These are phyloP conservation scores for Megalonaias nervosa DNA, from an alignment of 1,140 invertebrate species.

Conservation along the genomic window DNA sequence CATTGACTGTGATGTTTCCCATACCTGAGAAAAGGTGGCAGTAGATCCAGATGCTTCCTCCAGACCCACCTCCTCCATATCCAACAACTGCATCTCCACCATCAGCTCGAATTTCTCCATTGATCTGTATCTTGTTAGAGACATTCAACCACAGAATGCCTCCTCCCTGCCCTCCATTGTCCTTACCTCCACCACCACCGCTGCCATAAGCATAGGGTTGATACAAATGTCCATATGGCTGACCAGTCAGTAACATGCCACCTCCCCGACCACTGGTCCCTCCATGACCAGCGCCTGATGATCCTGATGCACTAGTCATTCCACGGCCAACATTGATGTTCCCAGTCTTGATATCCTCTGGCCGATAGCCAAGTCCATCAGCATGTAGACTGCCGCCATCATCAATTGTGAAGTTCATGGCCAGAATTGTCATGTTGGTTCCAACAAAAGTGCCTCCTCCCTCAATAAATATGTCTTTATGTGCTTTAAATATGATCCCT, in stretches of 20 bases:
- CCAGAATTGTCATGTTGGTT: conserved; percentile 49
- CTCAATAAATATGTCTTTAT: conserved; percentile 49
- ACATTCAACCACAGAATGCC: conserved; percentile 50
- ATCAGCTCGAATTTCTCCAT: conserved; percentile 53
- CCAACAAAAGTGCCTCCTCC: conserved; percentile 54
- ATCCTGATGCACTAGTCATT: conserved; percentile 38
- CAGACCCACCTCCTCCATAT: conserved; percentile 54
- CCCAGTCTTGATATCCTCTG: conserved; percentile 34
- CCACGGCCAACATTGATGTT: conserved; percentile 49
- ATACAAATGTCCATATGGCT: conserved; percentile 59
- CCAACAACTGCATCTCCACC: conserved; percentile 38
- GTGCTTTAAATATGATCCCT: conserved; percentile 38
- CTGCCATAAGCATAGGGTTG: conserved; percentile 53
- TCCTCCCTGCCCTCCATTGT: conserved; percentile 51
- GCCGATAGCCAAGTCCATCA: conserved; percentile 48
- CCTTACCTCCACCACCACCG: conserved; percentile 53
- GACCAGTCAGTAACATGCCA: conserved; percentile 46
- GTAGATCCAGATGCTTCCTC: conserved; percentile 53
- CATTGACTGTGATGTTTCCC: conserved; percentile 61
- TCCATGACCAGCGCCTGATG: conserved; percentile 58
- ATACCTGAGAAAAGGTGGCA: conserved; percentile 48
- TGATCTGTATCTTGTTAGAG: conserved; percentile 45
- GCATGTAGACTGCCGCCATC: conserved; percentile 54
- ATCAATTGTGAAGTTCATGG: conserved; percentile 54
- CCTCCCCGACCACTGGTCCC: conserved; percentile 56